phyloP scores from a whole-genome alignment of 2,797 vertebrate genomes.

The Sorex maritimensis region DNA sequence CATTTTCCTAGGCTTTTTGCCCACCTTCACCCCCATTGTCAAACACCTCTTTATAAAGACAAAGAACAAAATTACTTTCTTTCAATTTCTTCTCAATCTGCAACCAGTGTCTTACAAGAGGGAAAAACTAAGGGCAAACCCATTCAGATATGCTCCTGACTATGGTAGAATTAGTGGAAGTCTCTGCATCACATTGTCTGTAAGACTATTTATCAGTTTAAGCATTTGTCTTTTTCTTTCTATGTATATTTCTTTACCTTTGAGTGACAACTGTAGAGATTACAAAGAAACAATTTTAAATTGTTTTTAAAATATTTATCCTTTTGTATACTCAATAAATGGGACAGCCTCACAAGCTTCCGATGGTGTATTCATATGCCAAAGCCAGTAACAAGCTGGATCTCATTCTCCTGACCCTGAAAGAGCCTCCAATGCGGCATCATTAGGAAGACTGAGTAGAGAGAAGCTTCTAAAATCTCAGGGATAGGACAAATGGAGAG shows the following conservation, averaged over 20 bases:
- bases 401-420: no score
- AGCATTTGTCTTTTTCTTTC: constrained; percentile 14
- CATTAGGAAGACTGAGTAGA: no score
- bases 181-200: constrained; percentile 26
- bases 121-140: constrained; percentile 55
- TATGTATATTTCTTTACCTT: constrained; percentile 5
- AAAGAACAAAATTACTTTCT: constrained; percentile 71
- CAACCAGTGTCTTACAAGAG: constrained; percentile 27
- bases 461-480: no score
- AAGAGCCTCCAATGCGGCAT: no score
- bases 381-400: no score
- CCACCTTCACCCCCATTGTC: no score
- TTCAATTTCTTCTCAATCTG: constrained; percentile 61
- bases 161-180: constrained; percentile 1
- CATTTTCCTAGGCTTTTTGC: not conserved
- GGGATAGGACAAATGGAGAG: no score
- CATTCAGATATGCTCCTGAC: not conserved
- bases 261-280: not conserved
- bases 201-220: constrained; percentile 45
- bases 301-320: not conserved
- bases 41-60: constrained; percentile 62
- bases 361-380: no score
- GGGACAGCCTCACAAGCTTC: no score
- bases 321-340: not conserved
- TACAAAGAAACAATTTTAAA: not conserved